phyloP scores from a whole-genome alignment of 2,113 vertebrate species.

The Salvelinus sp. region DNA sequence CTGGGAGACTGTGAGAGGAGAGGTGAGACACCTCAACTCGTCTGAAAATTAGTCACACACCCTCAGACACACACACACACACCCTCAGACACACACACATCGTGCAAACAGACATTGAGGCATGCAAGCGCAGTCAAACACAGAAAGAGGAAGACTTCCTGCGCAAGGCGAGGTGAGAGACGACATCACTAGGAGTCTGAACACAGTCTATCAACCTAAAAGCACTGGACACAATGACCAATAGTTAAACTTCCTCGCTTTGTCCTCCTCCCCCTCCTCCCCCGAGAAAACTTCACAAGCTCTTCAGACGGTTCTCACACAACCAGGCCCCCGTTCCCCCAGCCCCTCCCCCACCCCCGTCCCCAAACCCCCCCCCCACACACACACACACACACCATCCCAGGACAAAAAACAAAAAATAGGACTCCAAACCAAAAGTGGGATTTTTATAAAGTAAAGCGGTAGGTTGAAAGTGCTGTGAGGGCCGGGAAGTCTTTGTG shows the following conservation, averaged over 20 bases:
- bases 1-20: constrained; percentile 58
- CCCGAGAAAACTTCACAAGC: constrained; percentile 66
- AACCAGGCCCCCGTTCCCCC: constrained; percentile 64
- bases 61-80: too few relatives aligned
- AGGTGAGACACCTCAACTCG: constrained; percentile 3
- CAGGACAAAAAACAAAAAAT: background rate
- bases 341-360: constrained; percentile 64
- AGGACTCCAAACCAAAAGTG: constrained; percentile 10
- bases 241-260: constrained; percentile 77
- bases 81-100: too few relatives aligned
- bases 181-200: constrained; percentile 54
- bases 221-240: constrained; percentile 73
- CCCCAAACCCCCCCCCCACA: constrained; percentile 63
- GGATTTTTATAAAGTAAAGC: constrained; percentile 40
- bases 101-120: too few relatives aligned
- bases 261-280: constrained; percentile 64
- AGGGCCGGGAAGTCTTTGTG: constrained; percentile 64
- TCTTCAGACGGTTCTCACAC: constrained; percentile 70
- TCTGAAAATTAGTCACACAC: background rate
- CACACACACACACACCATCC: constrained; percentile 39
- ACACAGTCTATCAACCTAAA: constrained; percentile 64
- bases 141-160: too few relatives aligned
- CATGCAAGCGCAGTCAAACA: too few relatives aligned
- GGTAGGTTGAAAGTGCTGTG: constrained; percentile 47
- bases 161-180: background rate